Evolutionary conservation across 2,797 vertebrate species (phyloP).

Genomic region (Morelia viridis): DNA sequence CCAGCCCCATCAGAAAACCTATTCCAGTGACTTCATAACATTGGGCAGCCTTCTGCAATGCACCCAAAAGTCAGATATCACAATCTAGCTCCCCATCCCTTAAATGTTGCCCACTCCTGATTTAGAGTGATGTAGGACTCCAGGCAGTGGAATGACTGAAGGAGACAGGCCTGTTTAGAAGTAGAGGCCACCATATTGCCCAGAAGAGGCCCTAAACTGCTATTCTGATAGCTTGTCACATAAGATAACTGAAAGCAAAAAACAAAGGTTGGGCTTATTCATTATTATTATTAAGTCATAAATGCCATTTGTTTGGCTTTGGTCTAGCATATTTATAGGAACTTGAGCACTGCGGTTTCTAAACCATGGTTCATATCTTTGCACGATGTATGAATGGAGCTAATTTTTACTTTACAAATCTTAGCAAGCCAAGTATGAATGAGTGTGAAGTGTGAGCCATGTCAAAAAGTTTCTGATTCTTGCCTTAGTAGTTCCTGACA

Average conservation of each 20-base stretch:
- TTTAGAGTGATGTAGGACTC: not conserved
- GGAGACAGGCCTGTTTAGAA: not conserved
- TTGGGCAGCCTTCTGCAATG: not conserved
- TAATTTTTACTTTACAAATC: not conserved
- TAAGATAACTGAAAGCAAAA: not conserved
- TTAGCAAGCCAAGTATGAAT: not conserved
- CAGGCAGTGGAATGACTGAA: not conserved
- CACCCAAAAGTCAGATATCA: not conserved
- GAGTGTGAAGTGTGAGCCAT: not conserved
- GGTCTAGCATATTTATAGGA: not conserved
- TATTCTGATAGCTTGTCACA: not conserved
- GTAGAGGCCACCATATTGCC: not conserved
- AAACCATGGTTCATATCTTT: not conserved
- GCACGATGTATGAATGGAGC: not conserved
- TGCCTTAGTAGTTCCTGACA: not conserved
- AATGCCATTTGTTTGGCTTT: not conserved
- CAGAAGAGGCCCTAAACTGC: not conserved
- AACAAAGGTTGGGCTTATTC: not conserved
- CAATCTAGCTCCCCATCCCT: not conserved
- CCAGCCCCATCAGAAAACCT: not conserved
- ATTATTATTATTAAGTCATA: not conserved
- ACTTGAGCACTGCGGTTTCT: not conserved
- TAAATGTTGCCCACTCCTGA: not conserved
- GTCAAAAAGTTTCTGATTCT: not conserved
- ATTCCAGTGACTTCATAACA: not conserved